A percentile compares a stretch with the other conserved stretches of the same genome.
phyloP scores from a whole-genome alignment of 2,888 invertebrate genomes.

The Conus canariensis region DNA sequence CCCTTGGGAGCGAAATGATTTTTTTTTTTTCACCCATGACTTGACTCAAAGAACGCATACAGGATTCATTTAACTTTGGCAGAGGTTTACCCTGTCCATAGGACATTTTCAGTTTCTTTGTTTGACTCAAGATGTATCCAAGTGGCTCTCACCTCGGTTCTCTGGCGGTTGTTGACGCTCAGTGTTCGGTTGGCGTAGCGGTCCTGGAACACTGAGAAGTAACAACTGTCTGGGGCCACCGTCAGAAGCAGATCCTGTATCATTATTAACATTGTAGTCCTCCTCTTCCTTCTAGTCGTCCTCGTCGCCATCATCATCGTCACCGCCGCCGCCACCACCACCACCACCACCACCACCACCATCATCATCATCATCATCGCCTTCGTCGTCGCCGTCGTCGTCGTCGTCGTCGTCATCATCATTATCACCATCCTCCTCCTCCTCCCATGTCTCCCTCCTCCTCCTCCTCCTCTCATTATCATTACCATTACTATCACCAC shows the following conservation, averaged over 20 bases:
- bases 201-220: background rate
- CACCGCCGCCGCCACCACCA: background rate
- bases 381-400: background rate
- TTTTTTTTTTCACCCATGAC: too few species aligned
- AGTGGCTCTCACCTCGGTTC: background rate
- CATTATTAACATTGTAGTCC: background rate
- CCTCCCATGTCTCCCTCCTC: background rate
- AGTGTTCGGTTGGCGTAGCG: slow-evolving; percentile 9
- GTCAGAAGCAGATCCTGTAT: slow-evolving; percentile 10
- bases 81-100: too few species aligned
- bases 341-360: background rate
- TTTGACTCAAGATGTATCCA: background rate
- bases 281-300: background rate
- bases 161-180: background rate
- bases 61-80: too few species aligned
- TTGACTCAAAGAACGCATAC: too few species aligned
- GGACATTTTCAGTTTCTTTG: background rate
- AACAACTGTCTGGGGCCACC: background rate
- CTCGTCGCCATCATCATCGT: background rate
- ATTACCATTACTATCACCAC: background rate
- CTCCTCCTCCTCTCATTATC: background rate
- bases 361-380: too few species aligned
- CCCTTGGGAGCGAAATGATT: too few species aligned
- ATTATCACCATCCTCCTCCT: background rate
- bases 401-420: too few species aligned